These are phyloP conservation scores for Lithophane ornitopus DNA, from an alignment of 2,888 invertebrate species.

Conservation along the genomic window DNA sequence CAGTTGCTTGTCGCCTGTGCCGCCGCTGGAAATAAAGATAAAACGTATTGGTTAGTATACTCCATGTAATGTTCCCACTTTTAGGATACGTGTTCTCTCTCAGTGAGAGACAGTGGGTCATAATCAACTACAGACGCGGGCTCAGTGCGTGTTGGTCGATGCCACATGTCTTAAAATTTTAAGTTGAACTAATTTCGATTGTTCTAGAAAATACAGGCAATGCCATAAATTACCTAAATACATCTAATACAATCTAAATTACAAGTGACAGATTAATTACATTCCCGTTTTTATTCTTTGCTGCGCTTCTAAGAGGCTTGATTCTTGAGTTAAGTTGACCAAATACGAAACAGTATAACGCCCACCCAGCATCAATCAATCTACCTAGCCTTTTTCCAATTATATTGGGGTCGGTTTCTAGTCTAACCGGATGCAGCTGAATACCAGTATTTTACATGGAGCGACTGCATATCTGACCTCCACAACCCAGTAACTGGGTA, in stretches of 20 bases:
- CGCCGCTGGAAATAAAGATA: slow-evolving; percentile 78
- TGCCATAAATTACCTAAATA: not conserved
- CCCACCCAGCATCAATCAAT: slow-evolving; percentile 22
- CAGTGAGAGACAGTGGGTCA: not conserved
- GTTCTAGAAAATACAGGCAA: not conserved
- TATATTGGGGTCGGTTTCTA: too few species aligned
- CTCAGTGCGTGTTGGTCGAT: not conserved
- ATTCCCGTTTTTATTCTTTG: not conserved
- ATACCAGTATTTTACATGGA: too few species aligned
- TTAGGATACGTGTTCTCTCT: not conserved
- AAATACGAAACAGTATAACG: not conserved
- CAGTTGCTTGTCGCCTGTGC: slow-evolving; percentile 84
- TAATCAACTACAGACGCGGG: not conserved
- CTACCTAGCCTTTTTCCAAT: too few species aligned
- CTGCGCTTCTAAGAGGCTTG: not conserved
- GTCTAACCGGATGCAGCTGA: too few species aligned
- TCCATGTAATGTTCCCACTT: too few species aligned
- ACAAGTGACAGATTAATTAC: not conserved
- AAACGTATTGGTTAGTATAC: not conserved
- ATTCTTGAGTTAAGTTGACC: not conserved
- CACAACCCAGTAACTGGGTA: too few species aligned
- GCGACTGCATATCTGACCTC: too few species aligned
- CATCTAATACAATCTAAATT: not conserved
- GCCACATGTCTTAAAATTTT: not conserved
- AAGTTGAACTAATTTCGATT: not conserved